Base-by-base conservation (phyloP, 2,888 invertebrate species). In the Elegia similella region DNA sequence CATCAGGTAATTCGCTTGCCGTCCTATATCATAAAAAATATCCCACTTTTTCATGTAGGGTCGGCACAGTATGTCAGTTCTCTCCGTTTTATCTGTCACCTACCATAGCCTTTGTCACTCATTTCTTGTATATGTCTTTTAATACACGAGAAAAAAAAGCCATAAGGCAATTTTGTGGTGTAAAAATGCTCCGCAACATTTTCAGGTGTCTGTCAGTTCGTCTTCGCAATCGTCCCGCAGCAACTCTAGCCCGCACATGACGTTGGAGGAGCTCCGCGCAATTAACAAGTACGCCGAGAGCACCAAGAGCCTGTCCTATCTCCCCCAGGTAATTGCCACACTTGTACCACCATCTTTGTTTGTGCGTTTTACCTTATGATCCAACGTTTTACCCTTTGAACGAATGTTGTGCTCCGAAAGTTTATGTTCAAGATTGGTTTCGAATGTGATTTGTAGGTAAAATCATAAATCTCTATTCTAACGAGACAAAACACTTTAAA, bases 201-300 rank as follows among this genome's bases (percentile, higher is more conserved):
- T 83, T 0, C 90, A 92, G 86, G 92, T 94, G 55, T 95, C 95
- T 56, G 93, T 95, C 62, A 96, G 96, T 59, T 96, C 96, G 34
- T 95, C 95, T 52, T 95, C 95, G 60, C 94, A 94, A 73, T 94
- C 95, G 55, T 95, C 95, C 5, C 93, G 94, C 73, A 93, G 93
- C 63, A 94, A 94, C 78, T 93, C 94, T 47, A 94, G 93, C 68
- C 94, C 94, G 43, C 93, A 94, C 81, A 93, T 94, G 85, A 96
- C 96, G 12, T 88, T 97, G 74, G 97, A 97, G 68, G 97, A 97
- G 82, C 91, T 97, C 55, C 92, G 96, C 64, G 96, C 95, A 62
- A 95, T 97, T 72, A 97, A 97, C 92, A 95, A 96, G 75, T 97
- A 97, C 84, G 97, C 97, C 17, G 97, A 97, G 90, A 97, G 97